Conservation (phyloP, 1,140 invertebrate species). For the Drosophila saltans region DNA sequence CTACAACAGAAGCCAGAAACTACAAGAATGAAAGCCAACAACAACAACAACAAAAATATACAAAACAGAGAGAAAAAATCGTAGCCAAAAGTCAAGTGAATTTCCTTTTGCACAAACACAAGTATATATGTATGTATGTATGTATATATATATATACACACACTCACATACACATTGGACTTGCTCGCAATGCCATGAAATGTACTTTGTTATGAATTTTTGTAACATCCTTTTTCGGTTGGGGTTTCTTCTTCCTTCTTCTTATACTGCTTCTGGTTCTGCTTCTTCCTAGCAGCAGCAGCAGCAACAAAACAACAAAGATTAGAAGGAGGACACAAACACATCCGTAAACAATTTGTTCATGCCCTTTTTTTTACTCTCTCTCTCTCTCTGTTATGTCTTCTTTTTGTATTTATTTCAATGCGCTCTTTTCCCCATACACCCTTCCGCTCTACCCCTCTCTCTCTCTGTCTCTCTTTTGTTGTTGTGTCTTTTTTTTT, state of each 20-base stretch:
- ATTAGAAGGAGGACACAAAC: slow-evolving; percentile 69
- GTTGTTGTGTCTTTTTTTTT: slow-evolving; percentile 12
- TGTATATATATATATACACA: slow-evolving; percentile 34
- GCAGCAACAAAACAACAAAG: slow-evolving; percentile 38
- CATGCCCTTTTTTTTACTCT: slow-evolving; percentile 66
- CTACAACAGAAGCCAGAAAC: background rate
- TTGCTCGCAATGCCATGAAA: slow-evolving; percentile 68
- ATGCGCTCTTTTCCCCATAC: slow-evolving; percentile 35
- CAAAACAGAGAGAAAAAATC: slow-evolving; percentile 50
- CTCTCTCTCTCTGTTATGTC: slow-evolving; percentile 38
- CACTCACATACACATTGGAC: slow-evolving; percentile 44
- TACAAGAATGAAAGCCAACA: slow-evolving; percentile 23
- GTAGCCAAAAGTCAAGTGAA: slow-evolving; percentile 79
- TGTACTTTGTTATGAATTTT: slow-evolving; percentile 80
- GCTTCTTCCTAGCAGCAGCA: slow-evolving; percentile 16
- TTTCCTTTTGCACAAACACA: slow-evolving; percentile 62
- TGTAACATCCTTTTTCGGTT: slow-evolving; percentile 69
- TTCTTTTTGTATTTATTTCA: slow-evolving; percentile 55
- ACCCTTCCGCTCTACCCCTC: background rate
- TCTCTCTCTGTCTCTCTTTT: slow-evolving; percentile 8
- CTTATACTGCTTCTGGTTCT: slow-evolving; percentile 26
- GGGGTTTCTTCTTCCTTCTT: slow-evolving; percentile 36
- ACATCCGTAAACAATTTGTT: slow-evolving; percentile 81
- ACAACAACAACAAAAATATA: slow-evolving; percentile 14
- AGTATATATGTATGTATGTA: slow-evolving; percentile 11